These are phyloP conservation scores for Zingel zingel DNA, from an alignment of 2,113 vertebrate species.

Conservation along the genomic window DNA sequence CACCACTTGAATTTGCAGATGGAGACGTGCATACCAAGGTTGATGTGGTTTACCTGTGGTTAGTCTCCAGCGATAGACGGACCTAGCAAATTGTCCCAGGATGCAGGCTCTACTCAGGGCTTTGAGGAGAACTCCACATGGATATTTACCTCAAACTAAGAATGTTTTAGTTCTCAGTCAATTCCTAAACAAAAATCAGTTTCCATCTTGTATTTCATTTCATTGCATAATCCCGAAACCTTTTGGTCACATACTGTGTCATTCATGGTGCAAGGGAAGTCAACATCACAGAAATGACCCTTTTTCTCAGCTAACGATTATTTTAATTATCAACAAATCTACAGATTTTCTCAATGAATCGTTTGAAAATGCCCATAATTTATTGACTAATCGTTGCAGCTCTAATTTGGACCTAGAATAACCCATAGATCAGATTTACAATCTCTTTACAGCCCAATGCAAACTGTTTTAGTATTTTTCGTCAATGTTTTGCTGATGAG, in stretches of 20 bases:
- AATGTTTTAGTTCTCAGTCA: slow-evolving; percentile 16
- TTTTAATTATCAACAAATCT: not conserved
- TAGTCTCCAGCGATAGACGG: slow-evolving; percentile 50
- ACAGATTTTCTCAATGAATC: not conserved
- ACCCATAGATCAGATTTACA: not conserved
- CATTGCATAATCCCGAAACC: slow-evolving; percentile 47
- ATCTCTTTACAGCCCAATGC: not conserved
- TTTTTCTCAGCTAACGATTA: not conserved
- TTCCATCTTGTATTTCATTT: slow-evolving; percentile 42
- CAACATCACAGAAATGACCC: not conserved
- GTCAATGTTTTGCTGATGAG: not conserved
- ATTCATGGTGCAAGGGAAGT: slow-evolving; percentile 18
- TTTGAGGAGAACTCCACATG: not conserved
- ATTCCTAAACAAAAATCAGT: slow-evolving; percentile 9
- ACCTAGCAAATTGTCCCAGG: slow-evolving; percentile 29
- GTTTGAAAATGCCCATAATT: not conserved
- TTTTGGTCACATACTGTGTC: slow-evolving; percentile 37
- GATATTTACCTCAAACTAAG: slow-evolving; percentile 1
- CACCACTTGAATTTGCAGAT: slow-evolving; percentile 72
- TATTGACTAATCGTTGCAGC: not conserved
- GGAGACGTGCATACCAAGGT: slow-evolving; percentile 62
- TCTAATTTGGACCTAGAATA: not conserved
- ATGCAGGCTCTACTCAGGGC: not conserved
- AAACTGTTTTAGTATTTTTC: not conserved
- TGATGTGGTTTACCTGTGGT: slow-evolving; percentile 68